Conservation (phyloP, 2,888 invertebrate genomes). For the Gisinianus flammeolus region DNA sequence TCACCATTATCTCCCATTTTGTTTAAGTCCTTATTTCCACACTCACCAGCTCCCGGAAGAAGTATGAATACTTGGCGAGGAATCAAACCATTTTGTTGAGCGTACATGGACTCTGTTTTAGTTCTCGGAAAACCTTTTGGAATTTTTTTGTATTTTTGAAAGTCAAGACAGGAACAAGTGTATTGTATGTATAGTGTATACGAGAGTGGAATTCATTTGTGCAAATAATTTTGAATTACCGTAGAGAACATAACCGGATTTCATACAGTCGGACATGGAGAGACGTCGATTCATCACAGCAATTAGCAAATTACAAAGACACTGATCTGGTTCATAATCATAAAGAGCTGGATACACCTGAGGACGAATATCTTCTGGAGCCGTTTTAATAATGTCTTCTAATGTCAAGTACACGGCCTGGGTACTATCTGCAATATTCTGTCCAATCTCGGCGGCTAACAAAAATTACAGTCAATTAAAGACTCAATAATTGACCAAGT, state of each 20-base stretch:
- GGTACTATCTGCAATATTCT: slow-evolving; percentile 41
- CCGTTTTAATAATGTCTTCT: slow-evolving; percentile 42
- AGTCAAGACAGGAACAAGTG: neutral
- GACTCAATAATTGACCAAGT: no score
- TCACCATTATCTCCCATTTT: neutral
- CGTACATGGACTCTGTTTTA: slow-evolving; percentile 45
- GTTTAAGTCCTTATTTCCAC: neutral
- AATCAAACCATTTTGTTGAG: slow-evolving; percentile 52
- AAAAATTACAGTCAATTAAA: neutral
- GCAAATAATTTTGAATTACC: slow-evolving; percentile 37
- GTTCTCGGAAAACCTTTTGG: slow-evolving; percentile 53
- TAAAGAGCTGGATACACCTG: slow-evolving; percentile 34
- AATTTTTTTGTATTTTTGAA: slow-evolving; percentile 11
- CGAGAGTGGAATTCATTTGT: no score
- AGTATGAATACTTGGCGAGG: slow-evolving; percentile 53
- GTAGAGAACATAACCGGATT: slow-evolving; percentile 49
- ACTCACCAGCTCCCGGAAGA: slow-evolving; percentile 38
- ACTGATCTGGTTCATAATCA: slow-evolving; percentile 27
- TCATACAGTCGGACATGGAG: slow-evolving; percentile 44
- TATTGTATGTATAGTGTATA: no score
- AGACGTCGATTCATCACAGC: slow-evolving; percentile 41
- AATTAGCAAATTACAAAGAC: slow-evolving; percentile 44
- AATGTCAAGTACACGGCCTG: slow-evolving; percentile 50
- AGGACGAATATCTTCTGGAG: slow-evolving; percentile 30
- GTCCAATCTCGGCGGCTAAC: slow-evolving; percentile 39